Conservation (phyloP, 2,888 invertebrate species). For the Orgyia antiqua region DNA sequence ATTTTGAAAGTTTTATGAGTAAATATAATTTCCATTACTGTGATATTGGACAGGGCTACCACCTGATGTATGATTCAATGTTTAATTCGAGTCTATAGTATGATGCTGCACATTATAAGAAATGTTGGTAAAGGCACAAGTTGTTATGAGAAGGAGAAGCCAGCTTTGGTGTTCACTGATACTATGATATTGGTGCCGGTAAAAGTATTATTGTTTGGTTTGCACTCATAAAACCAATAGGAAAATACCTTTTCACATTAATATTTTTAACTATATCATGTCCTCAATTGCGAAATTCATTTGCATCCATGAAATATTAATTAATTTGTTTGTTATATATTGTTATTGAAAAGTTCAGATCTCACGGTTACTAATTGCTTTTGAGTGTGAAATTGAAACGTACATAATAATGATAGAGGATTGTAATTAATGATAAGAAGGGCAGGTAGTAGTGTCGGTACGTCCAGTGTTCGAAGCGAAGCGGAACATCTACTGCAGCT, state of each 20-base stretch:
- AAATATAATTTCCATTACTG: constrained; percentile 58
- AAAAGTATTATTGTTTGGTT: constrained; percentile 58
- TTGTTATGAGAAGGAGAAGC: constrained; percentile 64
- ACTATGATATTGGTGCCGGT: constrained; percentile 59
- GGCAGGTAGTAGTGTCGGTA: constrained; percentile 37
- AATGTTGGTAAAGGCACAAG: constrained; percentile 63
- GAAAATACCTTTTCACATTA: constrained; percentile 77
- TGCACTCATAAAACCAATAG: constrained; percentile 66
- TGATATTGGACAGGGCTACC: constrained; percentile 67
- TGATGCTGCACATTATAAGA: constrained; percentile 40
- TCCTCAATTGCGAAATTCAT: constrained; percentile 71
- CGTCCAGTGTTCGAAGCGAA: constrained; percentile 39
- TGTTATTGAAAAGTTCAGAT: constrained; percentile 71
- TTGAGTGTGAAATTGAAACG: constrained; percentile 59
- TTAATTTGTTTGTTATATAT: constrained; percentile 41
- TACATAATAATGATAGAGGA: constrained; percentile 36
- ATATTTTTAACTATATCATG: constrained; percentile 78
- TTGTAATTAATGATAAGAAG: constrained; percentile 33
- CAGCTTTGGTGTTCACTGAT: constrained; percentile 71
- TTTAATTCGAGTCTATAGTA: constrained; percentile 34
- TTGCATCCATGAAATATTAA: constrained; percentile 60
- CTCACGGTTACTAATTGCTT: constrained; percentile 70
- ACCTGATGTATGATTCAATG: constrained; percentile 48
- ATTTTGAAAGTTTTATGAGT: constrained; percentile 42
- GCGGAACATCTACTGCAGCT: constrained; percentile 37